phyloP scores from a whole-genome alignment of 2,113 vertebrate genomes.

The Lampris incognitus region DNA sequence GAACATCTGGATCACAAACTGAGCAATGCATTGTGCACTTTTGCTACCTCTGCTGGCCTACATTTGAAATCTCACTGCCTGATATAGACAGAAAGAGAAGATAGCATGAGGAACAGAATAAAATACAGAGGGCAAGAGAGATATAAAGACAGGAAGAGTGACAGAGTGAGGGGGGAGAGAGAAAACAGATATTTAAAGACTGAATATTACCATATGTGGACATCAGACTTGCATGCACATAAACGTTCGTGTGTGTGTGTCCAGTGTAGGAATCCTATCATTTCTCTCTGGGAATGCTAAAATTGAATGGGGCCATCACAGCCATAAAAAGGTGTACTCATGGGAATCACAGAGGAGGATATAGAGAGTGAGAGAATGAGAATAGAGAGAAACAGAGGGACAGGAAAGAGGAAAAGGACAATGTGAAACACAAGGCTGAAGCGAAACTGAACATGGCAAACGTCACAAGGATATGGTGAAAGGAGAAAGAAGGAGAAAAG shows the following conservation, averaged over 20 bases:
- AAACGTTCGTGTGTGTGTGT: background rate
- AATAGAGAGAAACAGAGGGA: background rate
- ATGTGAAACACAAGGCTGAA: background rate
- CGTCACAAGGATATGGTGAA: background rate
- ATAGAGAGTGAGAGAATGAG: background rate
- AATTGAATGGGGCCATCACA: slow-evolving; percentile 60
- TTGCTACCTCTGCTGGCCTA: no score
- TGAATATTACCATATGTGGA: background rate
- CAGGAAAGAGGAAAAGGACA: slow-evolving; percentile 2
- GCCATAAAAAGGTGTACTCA: slow-evolving; percentile 69
- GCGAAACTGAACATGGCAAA: no score
- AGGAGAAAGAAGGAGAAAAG: background rate
- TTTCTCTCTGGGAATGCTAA: slow-evolving; percentile 62
- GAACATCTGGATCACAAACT: background rate
- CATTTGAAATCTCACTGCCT: background rate
- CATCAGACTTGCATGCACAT: background rate
- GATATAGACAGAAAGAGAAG: background rate
- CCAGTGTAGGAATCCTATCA: slow-evolving; percentile 35
- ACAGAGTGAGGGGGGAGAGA: background rate
- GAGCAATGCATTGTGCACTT: no score
- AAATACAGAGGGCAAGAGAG: background rate
- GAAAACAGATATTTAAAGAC: background rate
- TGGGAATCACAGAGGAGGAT: slow-evolving; percentile 43
- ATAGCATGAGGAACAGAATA: background rate
- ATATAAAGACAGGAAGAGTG: background rate